phyloP scores from a whole-genome alignment of 2,888 invertebrate genomes.

The Stenolophus ochropezus region DNA sequence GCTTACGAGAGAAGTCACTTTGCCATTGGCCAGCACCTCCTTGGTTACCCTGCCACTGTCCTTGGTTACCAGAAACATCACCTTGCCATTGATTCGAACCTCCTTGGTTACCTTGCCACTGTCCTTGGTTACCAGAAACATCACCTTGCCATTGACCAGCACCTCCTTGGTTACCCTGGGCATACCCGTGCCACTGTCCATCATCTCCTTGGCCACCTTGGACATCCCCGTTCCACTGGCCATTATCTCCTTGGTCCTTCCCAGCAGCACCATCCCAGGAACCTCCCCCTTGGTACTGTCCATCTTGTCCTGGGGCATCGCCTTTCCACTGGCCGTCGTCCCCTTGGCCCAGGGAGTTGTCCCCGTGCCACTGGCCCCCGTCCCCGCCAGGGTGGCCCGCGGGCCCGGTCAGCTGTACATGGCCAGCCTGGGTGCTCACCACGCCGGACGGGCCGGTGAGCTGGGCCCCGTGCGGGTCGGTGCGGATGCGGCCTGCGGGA shows the following conservation, averaged over 20 bases:
- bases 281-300: too few relatives aligned
- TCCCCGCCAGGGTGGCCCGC: not conserved
- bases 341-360: too few relatives aligned
- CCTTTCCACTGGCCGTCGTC: constrained; percentile 5
- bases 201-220: not conserved
- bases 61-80: too few relatives aligned
- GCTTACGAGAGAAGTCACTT: too few relatives aligned
- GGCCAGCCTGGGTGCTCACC: not conserved
- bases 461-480: too few relatives aligned
- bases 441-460: not conserved
- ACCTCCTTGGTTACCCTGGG: not conserved
- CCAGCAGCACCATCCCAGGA: not conserved
- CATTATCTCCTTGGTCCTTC: not conserved
- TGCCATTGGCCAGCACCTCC: not conserved
- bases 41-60: too few relatives aligned
- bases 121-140: too few relatives aligned
- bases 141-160: too few relatives aligned
- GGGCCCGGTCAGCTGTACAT: not conserved
- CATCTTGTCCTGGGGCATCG: not conserved
- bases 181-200: constrained; percentile 11
- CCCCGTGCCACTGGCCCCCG: not conserved
- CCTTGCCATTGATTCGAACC: too few relatives aligned
- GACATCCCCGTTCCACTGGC: constrained; percentile 10
- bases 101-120: not conserved
- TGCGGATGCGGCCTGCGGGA: too few relatives aligned